These are phyloP conservation scores for Okamejei kenojei DNA, from an alignment of 2,797 vertebrate genomes.

Conservation along the genomic window DNA sequence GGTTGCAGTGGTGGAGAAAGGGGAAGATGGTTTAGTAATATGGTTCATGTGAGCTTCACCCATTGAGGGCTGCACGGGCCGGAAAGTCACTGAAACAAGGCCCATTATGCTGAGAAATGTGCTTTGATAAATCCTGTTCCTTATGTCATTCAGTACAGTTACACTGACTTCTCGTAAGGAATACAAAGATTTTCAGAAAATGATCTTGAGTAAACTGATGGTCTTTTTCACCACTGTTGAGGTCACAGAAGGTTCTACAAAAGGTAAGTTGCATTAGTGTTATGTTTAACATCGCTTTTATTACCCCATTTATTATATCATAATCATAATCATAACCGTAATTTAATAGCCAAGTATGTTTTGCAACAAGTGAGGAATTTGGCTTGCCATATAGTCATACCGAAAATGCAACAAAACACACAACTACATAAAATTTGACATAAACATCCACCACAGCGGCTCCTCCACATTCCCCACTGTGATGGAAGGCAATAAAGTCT, in stretches of 20 bases:
- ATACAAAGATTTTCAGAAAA: constrained; percentile 52
- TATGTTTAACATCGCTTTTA: background rate
- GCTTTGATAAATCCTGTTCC: background rate
- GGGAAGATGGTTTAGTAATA: background rate
- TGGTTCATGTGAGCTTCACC: background rate
- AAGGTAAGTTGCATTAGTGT: constrained; percentile 33
- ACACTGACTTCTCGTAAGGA: constrained; percentile 47
- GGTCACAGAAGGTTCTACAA: constrained; percentile 41
- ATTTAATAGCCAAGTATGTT: too few species aligned
- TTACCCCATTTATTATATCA: too few species aligned
- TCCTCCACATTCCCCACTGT: too few species aligned
- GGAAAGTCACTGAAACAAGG: background rate
- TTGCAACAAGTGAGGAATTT: too few species aligned
- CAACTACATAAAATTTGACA: too few species aligned
- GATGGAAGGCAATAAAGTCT: too few species aligned
- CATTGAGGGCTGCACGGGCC: background rate
- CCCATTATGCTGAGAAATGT: background rate
- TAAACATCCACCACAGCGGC: too few species aligned
- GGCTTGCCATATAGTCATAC: too few species aligned
- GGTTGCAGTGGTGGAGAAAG: background rate
- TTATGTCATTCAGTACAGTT: constrained; percentile 43
- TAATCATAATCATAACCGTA: too few species aligned
- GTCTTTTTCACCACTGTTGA: constrained; percentile 49
- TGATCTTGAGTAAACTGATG: constrained; percentile 48
- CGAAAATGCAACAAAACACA: too few species aligned